Evolutionary conservation across 2,888 invertebrate genomes (phyloP).

Genomic region (Flexamia atlantica): DNA sequence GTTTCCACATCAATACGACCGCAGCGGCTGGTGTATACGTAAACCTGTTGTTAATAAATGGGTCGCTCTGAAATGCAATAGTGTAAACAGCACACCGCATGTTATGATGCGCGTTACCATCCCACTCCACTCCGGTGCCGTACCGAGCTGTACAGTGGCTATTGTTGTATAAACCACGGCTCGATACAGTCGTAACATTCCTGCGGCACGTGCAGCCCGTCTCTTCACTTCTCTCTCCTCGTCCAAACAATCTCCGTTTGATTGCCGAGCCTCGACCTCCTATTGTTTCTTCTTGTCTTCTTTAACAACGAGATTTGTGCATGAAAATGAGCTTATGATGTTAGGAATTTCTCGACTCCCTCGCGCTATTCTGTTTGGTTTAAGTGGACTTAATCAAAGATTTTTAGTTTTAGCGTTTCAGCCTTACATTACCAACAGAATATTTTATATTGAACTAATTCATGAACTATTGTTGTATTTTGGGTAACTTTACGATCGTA

Average conservation of each 20-base stretch:
- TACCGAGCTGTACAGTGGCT: not conserved
- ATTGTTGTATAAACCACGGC: constrained; percentile 15
- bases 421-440: too few relatives aligned
- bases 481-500: too few relatives aligned
- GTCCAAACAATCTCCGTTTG: constrained; percentile 14
- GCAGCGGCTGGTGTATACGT: constrained; percentile 19
- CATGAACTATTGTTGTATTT: too few relatives aligned
- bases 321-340: not conserved
- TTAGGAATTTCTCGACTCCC: not conserved
- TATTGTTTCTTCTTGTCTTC: constrained; percentile 3
- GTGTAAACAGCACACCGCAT: constrained; percentile 30
- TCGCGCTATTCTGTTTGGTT: too few relatives aligned
- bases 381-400: too few relatives aligned
- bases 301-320: not conserved
- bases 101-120: constrained; percentile 30
- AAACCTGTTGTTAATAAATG: constrained; percentile 43
- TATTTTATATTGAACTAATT: too few relatives aligned
- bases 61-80: constrained; percentile 15
- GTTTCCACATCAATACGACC: constrained; percentile 29
- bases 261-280: constrained; percentile 1
- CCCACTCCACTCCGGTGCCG: constrained; percentile 26
- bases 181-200: constrained; percentile 23
- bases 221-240: constrained; percentile 1
- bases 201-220: constrained; percentile 16
- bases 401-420: too few relatives aligned